phyloP scores from a whole-genome alignment of 2,888 invertebrate genomes.

The Alsophila aescularia region DNA sequence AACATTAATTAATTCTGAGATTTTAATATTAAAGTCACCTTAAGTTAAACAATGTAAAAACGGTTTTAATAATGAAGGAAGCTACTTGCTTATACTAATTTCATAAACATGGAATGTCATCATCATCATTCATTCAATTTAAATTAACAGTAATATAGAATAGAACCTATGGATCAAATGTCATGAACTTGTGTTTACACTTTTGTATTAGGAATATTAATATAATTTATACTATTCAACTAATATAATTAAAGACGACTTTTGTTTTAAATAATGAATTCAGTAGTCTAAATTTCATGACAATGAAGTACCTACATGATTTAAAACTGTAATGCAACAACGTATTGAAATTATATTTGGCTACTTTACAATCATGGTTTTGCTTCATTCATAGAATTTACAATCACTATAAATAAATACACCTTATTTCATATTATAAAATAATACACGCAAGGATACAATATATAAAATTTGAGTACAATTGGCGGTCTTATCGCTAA shows the following conservation, averaged over 20 bases:
- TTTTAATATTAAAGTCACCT: conserved; percentile 11
- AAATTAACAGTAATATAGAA: conserved; percentile 32
- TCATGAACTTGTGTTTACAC: conserved; percentile 33
- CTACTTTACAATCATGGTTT: too few species aligned
- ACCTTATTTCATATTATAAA: too few species aligned
- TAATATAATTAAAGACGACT: not conserved
- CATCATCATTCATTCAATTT: conserved; percentile 38
- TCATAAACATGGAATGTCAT: conserved; percentile 40
- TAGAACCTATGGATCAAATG: conserved; percentile 36
- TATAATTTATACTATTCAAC: conserved; percentile 26
- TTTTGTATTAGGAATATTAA: conserved; percentile 39
- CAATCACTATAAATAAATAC: too few species aligned
- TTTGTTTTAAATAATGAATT: not conserved
- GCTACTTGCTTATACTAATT: conserved; percentile 33
- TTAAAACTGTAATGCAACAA: too few species aligned
- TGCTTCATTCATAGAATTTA: too few species aligned
- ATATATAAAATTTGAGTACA: too few species aligned
- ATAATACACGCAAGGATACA: too few species aligned
- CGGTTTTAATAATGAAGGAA: conserved; percentile 29
- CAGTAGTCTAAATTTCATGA: not conserved
- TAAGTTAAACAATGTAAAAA: conserved; percentile 30
- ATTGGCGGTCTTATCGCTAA: too few species aligned
- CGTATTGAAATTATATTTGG: too few species aligned
- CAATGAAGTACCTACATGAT: not conserved
- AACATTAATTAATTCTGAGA: not conserved